Evolutionary conservation across 1,140 invertebrate species (phyloP), one percentile per base, ranked within the genome.

Genomic region (Callitettix versicolor): DNA sequence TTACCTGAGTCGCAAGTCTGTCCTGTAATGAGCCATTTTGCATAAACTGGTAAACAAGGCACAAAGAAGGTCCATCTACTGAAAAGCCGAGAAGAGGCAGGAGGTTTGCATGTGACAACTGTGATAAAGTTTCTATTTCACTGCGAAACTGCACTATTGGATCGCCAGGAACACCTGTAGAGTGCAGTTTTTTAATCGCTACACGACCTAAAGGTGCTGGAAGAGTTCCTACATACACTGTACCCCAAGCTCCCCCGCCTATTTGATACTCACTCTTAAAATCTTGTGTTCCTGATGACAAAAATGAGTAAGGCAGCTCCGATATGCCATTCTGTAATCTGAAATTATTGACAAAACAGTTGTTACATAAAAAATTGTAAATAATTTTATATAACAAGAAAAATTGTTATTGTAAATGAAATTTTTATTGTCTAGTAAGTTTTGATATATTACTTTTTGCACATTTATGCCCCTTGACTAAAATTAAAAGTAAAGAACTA

Each of bases 1-100:
- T 20, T 59, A 72, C 71, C 61, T 65, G 59, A 56, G 68, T 70
- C 3, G 66, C 64, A 21, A 86, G 68, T 61, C 78, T 74, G 56
- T 84, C 75, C 54, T 77, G 73, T 36, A 87, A 66, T n/a, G 80
- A 81, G 1, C 84, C 84, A 58, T 82, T 80, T 44, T 73, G 66
- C 66, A 87, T 77, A 65, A 77, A 86, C 63, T 81, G 76, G 67
- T 84, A 85, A 1, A 86, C 71, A 30, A 87, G 71, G 68, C 83
- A 86, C 53, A 76, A 71, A 7, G 70, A 70, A 3, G 75, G 73
- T 0, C 78, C 77, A 73, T 84, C 77, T 58, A 68, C 72, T 20
- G 79, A 83, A 64, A 77, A 85, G 6, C 81, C 83, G 40, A 83
- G 64, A 48, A 87, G 70, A 9, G 74, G 71, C 36, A 87, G 68